A percentile compares a stretch with the other conserved stretches of the same genome.
Conservation (phyloP, 2,888 invertebrate genomes). For the Cryptosula pallasiana region DNA sequence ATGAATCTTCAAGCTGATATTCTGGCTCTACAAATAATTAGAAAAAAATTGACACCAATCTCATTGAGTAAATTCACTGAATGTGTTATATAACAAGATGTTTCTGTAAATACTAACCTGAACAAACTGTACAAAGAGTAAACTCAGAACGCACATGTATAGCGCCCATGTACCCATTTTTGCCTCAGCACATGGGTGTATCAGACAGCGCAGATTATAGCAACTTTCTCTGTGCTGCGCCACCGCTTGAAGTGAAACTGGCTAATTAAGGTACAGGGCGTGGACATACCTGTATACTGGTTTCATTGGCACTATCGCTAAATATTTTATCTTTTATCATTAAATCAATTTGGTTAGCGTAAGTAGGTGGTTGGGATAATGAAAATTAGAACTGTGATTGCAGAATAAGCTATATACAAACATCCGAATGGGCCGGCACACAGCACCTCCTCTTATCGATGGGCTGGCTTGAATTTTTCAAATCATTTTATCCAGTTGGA, state of each 20-base stretch:
- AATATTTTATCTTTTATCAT: constrained; percentile 4
- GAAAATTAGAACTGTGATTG: not conserved
- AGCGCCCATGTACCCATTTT: not conserved
- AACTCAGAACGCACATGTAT: not conserved
- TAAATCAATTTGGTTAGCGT: not conserved
- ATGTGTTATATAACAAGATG: not conserved
- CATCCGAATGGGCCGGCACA: not conserved
- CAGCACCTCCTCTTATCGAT: not conserved
- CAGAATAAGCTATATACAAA: not conserved
- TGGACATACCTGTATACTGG: not conserved
- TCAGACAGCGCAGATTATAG: too few species aligned
- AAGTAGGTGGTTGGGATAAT: not conserved
- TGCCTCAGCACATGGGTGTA: too few species aligned
- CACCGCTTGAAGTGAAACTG: not conserved
- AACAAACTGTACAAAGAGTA: not conserved
- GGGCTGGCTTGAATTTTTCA: too few species aligned
- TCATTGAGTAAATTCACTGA: too few species aligned
- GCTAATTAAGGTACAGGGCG: not conserved
- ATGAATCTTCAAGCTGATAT: not conserved
- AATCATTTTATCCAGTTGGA: too few species aligned
- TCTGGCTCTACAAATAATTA: too few species aligned
- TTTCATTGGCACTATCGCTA: not conserved
- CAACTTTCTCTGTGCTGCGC: too few species aligned
- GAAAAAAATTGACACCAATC: too few species aligned
- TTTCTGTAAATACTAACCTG: not conserved